Evolutionary conservation across 2,113 vertebrate genomes (phyloP).

Genomic region (Camarhynchus parvulus): DNA sequence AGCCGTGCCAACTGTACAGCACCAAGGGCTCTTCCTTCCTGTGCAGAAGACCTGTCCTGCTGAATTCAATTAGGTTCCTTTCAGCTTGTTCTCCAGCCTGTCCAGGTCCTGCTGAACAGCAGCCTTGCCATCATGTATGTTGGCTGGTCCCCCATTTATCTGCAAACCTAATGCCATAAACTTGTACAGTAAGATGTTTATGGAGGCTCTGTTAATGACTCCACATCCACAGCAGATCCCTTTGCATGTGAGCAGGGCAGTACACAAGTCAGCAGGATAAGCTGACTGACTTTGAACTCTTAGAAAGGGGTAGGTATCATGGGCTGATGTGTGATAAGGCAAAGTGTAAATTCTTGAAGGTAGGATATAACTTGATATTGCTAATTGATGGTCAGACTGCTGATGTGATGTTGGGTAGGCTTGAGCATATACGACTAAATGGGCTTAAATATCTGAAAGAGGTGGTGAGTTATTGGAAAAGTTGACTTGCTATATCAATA

Average conservation of each 20-base stretch:
- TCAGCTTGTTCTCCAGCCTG: background rate
- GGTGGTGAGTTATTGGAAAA: background rate
- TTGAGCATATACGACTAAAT: background rate
- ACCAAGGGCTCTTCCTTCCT: background rate
- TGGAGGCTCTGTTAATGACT: background rate
- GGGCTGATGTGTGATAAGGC: background rate
- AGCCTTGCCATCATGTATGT: background rate
- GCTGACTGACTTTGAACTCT: background rate
- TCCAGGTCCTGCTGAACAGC: background rate
- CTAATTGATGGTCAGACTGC: background rate
- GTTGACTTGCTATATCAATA: background rate
- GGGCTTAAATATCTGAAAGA: background rate
- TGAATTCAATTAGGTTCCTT: background rate
- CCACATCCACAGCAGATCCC: background rate
- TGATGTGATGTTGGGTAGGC: background rate
- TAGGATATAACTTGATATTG: background rate
- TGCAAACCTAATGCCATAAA: background rate
- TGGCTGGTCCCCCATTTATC: background rate
- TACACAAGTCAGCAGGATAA: background rate
- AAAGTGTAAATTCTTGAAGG: background rate
- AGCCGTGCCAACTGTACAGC: background rate
- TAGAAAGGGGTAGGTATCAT: background rate
- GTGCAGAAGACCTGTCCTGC: background rate
- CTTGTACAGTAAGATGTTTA: background rate
- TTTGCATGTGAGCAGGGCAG: background rate